phyloP scores from a whole-genome alignment of 2,113 vertebrate genomes.

The Hemicordylus capensis region DNA sequence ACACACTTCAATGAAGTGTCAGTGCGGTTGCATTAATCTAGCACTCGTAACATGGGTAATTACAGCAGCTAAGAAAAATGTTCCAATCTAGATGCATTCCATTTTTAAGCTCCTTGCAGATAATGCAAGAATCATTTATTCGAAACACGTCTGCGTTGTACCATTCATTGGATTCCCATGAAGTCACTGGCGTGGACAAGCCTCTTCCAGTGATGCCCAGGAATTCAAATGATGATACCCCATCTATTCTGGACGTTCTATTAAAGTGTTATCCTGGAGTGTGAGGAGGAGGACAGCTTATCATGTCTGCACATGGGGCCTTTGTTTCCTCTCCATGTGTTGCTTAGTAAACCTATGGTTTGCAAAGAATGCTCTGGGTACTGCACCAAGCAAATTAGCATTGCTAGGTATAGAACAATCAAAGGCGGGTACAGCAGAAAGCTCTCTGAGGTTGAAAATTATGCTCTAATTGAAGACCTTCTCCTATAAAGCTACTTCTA shows the following conservation, averaged over 20 bases:
- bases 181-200: rapidly evolving
- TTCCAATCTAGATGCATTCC: neutral
- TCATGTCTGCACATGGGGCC: neutral
- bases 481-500: neutral
- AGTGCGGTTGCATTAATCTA: constrained; percentile 13
- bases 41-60: neutral
- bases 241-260: neutral
- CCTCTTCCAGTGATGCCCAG: rapidly evolving
- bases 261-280: neutral
- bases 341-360: constrained; percentile 17
- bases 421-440: constrained; percentile 9
- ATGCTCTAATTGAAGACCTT: neutral
- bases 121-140: neutral
- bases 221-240: neutral
- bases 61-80: constrained; percentile 11
- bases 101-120: constrained; percentile 16
- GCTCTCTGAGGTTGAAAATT: neutral
- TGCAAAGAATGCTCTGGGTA: neutral
- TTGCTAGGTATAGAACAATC: constrained; percentile 13
- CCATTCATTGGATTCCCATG: neutral
- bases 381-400: constrained; percentile 19
- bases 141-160: neutral
- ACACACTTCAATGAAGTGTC: constrained; percentile 6
- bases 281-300: neutral
- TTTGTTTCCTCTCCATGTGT: neutral